phyloP scores from a whole-genome alignment of 2,888 invertebrate species.

The Exocentrus adspersus region DNA sequence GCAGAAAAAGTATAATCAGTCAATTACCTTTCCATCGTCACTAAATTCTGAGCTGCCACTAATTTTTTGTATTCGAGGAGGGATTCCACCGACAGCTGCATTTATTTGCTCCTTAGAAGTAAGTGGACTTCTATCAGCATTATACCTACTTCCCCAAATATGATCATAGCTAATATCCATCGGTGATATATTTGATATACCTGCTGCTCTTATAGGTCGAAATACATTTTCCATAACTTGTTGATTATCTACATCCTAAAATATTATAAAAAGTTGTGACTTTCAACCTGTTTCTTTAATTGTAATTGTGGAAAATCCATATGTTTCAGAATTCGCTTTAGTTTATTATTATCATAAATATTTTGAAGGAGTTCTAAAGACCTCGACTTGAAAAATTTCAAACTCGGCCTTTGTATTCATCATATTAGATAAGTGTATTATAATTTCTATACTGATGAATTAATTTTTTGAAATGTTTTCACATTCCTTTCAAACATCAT shows the following conservation, averaged over 20 bases:
- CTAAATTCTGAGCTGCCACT: slow-evolving; percentile 52
- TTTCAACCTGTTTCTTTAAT: neutral
- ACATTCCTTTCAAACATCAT: too few relatives aligned
- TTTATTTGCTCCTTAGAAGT: slow-evolving; percentile 56
- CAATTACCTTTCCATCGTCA: slow-evolving; percentile 29
- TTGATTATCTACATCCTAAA: slow-evolving; percentile 24
- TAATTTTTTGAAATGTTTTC: too few relatives aligned
- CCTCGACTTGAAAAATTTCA: slow-evolving; percentile 47
- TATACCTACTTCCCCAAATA: slow-evolving; percentile 27
- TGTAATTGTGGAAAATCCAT: too few relatives aligned
- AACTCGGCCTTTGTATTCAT: slow-evolving; percentile 60
- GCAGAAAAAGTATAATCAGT: neutral
- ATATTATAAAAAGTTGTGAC: neutral
- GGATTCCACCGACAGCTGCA: slow-evolving; percentile 23
- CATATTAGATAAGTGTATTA: slow-evolving; percentile 37
- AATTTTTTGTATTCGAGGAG: slow-evolving; percentile 41
- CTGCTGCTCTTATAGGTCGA: slow-evolving; percentile 40
- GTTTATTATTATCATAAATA: slow-evolving; percentile 24
- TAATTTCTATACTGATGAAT: too few relatives aligned
- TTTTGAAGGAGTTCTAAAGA: slow-evolving; percentile 31
- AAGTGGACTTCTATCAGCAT: slow-evolving; percentile 42
- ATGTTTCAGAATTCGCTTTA: slow-evolving; percentile 34
- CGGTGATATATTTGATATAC: slow-evolving; percentile 32
- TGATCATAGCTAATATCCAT: slow-evolving; percentile 44
- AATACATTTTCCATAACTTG: slow-evolving; percentile 37